Conservation (phyloP, 2,888 invertebrate genomes). For the Piscicola geometra region DNA sequence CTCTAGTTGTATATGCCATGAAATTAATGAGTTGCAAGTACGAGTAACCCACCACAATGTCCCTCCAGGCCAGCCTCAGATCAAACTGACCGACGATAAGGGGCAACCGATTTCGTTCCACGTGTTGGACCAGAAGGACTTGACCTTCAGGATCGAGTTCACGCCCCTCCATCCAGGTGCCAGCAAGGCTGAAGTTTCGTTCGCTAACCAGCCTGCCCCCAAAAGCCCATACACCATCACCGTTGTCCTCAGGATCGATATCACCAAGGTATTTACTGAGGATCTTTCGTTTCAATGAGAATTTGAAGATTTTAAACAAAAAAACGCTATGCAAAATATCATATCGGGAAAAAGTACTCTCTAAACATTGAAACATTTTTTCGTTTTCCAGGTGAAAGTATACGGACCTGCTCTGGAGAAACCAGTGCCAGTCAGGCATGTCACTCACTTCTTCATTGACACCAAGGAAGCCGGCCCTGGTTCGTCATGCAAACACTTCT, state of each 20-base stretch:
- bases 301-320: too few relatives aligned
- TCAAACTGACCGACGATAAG: slow-evolving; percentile 33
- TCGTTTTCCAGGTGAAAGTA: slow-evolving; percentile 66
- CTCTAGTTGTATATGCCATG: background rate
- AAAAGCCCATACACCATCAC: slow-evolving; percentile 48
- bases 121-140: slow-evolving; percentile 36
- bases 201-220: slow-evolving; percentile 34
- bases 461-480: slow-evolving; percentile 71
- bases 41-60: too few relatives aligned
- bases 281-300: too few relatives aligned
- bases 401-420: slow-evolving; percentile 67
- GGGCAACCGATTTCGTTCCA: slow-evolving; percentile 30
- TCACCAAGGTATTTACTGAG: slow-evolving; percentile 18
- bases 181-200: slow-evolving; percentile 31
- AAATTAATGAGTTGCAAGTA: background rate
- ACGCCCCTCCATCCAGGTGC: slow-evolving; percentile 25
- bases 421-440: slow-evolving; percentile 66
- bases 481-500: too few relatives aligned
- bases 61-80: slow-evolving; percentile 33
- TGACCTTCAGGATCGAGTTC: slow-evolving; percentile 36
- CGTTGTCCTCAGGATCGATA: slow-evolving; percentile 54
- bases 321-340: too few relatives aligned
- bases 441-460: slow-evolving; percentile 76
- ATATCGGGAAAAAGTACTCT: too few relatives aligned
- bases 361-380: too few relatives aligned